phyloP scores from a whole-genome alignment of 2,113 vertebrate species.

The Dryoscopus gambensis region DNA sequence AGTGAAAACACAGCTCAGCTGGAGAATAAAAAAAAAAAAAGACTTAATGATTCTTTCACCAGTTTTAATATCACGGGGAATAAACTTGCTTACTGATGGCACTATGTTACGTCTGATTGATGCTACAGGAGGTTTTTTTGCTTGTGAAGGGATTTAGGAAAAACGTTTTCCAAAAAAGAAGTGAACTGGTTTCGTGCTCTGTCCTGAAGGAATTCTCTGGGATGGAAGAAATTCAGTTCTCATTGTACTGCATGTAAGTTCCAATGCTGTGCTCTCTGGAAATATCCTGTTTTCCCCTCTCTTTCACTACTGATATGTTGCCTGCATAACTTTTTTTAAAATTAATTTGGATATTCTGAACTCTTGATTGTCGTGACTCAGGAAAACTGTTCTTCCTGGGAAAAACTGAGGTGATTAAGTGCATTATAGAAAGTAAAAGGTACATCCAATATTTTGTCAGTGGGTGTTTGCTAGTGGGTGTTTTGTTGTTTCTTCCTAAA shows the following conservation, averaged over 20 bases:
- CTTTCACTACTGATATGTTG: neutral
- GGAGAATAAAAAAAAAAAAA: neutral
- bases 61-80: neutral
- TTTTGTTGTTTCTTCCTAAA: neutral
- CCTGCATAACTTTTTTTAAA: neutral
- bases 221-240: neutral
- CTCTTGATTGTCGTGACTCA: neutral
- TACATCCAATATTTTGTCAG: neutral
- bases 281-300: neutral
- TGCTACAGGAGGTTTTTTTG: neutral
- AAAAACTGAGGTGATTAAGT: neutral
- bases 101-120: neutral
- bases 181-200: neutral
- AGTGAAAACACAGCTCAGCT: neutral
- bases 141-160: neutral
- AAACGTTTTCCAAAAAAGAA: neutral
- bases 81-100: neutral
- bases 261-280: neutral
- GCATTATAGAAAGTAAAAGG: neutral
- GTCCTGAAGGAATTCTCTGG: neutral
- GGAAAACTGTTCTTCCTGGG: neutral
- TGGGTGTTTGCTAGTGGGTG: neutral
- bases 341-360: neutral
- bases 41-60: neutral
- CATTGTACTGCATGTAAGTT: neutral